Conservation (phyloP, 2,888 invertebrate genomes). For the Agrochola lychnidis region DNA sequence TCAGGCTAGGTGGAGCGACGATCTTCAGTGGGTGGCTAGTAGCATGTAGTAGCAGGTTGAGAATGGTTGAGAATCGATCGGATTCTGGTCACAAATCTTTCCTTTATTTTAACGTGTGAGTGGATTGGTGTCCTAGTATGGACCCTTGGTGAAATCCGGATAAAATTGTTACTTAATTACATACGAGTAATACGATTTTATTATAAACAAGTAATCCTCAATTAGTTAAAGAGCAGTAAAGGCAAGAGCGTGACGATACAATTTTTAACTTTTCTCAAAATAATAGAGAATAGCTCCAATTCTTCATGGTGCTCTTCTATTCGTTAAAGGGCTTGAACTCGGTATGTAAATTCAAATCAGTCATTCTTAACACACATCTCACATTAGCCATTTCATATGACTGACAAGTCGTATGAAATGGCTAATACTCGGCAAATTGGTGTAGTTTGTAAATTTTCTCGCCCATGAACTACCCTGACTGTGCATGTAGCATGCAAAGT, state of each 20-base stretch:
- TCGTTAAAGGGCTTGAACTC: not conserved
- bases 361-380: not conserved
- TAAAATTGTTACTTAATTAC: not conserved
- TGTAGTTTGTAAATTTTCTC: not conserved
- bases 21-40: not conserved
- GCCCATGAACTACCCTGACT: not conserved
- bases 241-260: constrained; percentile 27
- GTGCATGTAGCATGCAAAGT: not conserved
- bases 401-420: not conserved
- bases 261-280: constrained; percentile 1
- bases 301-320: no score
- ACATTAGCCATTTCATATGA: not conserved
- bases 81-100: no score
- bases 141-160: not conserved
- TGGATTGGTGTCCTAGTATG: not conserved
- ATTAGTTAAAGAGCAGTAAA: not conserved
- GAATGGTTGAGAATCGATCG: not conserved
- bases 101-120: not conserved
- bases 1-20: not conserved
- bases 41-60: not conserved
- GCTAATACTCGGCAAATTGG: not conserved
- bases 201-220: not conserved
- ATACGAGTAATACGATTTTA: not conserved
- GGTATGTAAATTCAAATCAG: not conserved
- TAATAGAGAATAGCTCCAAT: not conserved